Conservation (phyloP, 2,113 vertebrate species). For the Sylvilagus bachmani region DNA sequence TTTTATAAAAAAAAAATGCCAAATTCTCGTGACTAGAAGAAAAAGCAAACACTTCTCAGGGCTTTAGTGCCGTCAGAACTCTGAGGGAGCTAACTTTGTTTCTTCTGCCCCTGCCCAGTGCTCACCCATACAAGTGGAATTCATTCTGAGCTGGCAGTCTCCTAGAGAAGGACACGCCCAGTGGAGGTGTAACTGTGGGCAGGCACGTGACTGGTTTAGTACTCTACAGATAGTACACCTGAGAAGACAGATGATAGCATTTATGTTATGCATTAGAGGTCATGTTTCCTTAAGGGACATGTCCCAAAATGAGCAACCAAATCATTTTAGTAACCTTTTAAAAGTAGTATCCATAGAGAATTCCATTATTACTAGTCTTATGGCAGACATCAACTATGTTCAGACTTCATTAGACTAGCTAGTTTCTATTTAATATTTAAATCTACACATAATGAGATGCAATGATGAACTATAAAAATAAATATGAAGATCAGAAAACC, state of each 20-base stretch:
- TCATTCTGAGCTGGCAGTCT: background rate
- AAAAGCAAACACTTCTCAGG: conserved; percentile 57
- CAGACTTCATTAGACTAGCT: conserved; percentile 33
- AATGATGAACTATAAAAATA: conserved; percentile 54
- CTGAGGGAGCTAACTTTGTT: background rate
- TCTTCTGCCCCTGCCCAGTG: background rate
- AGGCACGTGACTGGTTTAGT: background rate
- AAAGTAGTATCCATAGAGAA: background rate
- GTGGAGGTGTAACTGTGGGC: background rate
- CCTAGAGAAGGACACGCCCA: background rate
- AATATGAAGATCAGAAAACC: conserved; percentile 40
- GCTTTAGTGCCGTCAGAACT: conserved; percentile 24
- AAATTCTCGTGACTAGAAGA: background rate
- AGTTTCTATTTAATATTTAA: conserved; percentile 58
- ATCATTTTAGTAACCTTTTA: conserved; percentile 14
- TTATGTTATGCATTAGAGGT: background rate
- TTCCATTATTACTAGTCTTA: background rate
- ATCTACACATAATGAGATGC: conserved; percentile 45
- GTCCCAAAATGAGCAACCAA: conserved; percentile 22
- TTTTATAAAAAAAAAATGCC: background rate
- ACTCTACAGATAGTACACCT: background rate
- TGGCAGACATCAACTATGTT: conserved; percentile 4
- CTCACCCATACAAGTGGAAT: background rate
- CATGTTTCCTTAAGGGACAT: background rate
- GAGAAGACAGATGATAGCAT: background rate